Evolutionary conservation across 2,888 invertebrate genomes (phyloP), one percentile per base, ranked within the genome.

Genomic region (Octodonta nipae): DNA sequence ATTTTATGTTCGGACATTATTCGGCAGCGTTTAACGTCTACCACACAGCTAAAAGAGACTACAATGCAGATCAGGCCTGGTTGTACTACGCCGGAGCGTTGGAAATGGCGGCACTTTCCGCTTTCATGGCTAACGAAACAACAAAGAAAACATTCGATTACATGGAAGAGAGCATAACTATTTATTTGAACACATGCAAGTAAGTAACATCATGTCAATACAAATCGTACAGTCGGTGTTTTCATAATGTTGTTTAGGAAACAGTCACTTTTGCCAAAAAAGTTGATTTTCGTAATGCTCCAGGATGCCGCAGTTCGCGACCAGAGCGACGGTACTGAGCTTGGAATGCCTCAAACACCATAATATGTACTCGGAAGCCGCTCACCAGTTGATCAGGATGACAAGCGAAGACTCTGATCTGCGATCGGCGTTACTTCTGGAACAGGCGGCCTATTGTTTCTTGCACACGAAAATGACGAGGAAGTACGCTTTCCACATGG

Each of bases 391-490:
- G 30, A 89, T 93, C 47, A 76, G 91, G 38, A 87, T 95, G 85
- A 92, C 92, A 6, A 86, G 87, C 46, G 93, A 95, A 64, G 95
- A 96, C 58, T 88, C 91, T n/a, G 95, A 96, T 64, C 66, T 98
- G 33, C 73, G 91, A 34, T 91, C 91, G 44, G 96, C 93, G 5
- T 67, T 98, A 53, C 64, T 96, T 33, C 66, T 96, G 29, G 96
- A 98, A 60, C 93, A 95, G 60, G 93, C 95, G 0, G 82, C 95
- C 0, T 82, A 91, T 52, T 89, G 91, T 56, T 96, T 89, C 56
- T 66, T 92, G 20, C 63, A 68, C 26, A 68, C 76, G 15, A 71
- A 70, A 32, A 82, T 88, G 81, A 73, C 82, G 44, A 70, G 93
- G 32, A 95, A 95, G 61, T 93, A 89, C 58, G 87, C 93, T 10